Conservation (phyloP, 2,797 vertebrate species). For the Vireo griseus region DNA sequence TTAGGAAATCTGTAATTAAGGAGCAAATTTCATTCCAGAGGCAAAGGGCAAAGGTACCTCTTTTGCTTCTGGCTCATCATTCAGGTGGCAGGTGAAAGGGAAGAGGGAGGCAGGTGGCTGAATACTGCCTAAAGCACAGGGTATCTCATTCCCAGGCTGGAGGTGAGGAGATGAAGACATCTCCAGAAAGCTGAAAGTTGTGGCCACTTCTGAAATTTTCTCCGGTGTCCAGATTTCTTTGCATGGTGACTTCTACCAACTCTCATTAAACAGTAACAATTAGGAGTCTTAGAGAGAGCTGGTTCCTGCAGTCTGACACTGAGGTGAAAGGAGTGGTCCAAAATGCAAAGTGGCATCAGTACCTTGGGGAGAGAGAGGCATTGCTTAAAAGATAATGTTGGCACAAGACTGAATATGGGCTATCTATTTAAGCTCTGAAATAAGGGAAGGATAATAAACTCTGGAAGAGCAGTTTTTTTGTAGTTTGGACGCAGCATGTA, state of each 20-base stretch:
- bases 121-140: not conserved
- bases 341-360: not conserved
- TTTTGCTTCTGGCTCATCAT: not conserved
- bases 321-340: not conserved
- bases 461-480: not conserved
- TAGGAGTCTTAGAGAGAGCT: not conserved
- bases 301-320: not conserved
- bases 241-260: not conserved
- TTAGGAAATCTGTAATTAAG: not conserved
- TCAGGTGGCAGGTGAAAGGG: not conserved
- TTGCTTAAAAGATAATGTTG: not conserved
- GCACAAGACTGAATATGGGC: not conserved
- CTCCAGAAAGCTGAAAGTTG: not conserved
- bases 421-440: not conserved
- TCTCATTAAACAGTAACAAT: not conserved
- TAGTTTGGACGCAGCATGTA: not conserved
- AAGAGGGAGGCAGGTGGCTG: not conserved
- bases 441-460: not conserved
- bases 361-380: not conserved
- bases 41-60: not conserved
- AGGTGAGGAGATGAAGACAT: not conserved
- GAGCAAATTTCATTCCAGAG: not conserved
- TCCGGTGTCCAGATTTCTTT: not conserved
- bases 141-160: not conserved
- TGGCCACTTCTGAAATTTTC: not conserved